Base-by-base conservation (phyloP, 2,113 vertebrate species). In the Microtus pennsylvanicus region DNA sequence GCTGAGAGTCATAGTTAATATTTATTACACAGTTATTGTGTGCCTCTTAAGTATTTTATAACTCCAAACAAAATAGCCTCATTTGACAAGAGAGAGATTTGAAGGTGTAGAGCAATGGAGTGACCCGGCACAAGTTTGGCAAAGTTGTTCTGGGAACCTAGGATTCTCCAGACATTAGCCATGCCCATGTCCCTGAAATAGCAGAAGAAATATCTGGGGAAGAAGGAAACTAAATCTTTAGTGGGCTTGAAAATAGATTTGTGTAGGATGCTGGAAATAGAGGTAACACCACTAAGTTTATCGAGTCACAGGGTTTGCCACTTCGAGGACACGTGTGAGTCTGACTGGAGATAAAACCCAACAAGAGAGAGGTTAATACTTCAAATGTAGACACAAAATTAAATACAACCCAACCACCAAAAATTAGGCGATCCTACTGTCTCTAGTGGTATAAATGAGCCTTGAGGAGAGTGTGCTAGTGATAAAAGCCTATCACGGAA, bases 21-120 rank as follows among this genome's bases (percentile, higher is more conserved):
- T 78, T 52, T 92, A 77, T 17, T 42, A 35, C 81, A 13, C 21
- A 21, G 0, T 33, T 82, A 82, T 30, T 63, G 19, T 7, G 5
- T 69, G 19, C 38, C 14, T 69, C 3, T 35, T 52, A 16, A 17
- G 80, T 93, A 4, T 74, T 87, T 89, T 76, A 55, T 55, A 81
- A 35, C 14, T 10, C 2, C 33, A 67, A 80, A 92, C 75, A 67
- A 65, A 72, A 9, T 35, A n/a, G 28, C 83, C 91, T 94, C n/a
- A 30, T 76, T 90, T 95, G 83, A 58, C n/a, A 93, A 91, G 76
- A 28, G 7, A 91, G 22, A n/a, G 33, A 82, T 75, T 78, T 55
- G 81, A 95, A 13, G 35, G 19, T 33, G 28, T 61, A 92, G 75
- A 90, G 58, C 69, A 72, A 47, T 78, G 26, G 42, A 75, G 13